Base-by-base conservation (phyloP, 2,888 invertebrate genomes). In the Latrodectus hesperus region DNA sequence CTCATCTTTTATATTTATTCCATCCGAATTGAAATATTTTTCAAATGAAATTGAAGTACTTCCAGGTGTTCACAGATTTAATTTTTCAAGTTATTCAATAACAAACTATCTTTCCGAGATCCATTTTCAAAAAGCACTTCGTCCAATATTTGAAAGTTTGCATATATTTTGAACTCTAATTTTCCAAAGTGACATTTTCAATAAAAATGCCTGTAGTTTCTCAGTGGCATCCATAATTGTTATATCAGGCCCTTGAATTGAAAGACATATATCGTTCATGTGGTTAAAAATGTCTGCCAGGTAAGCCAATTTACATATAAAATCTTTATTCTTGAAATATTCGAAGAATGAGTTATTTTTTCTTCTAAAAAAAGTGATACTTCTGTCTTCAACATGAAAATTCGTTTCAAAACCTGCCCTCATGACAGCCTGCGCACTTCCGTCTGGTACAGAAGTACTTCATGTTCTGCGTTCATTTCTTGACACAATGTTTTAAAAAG, bases 301-400 rank as follows among this genome's bases (percentile, higher is more conserved):
- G 82, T 82, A 82, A 82, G 82, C 82, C 82, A 82, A 82, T 82
- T 82, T 82, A 82, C 82, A 82, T 82, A 82, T 82, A 82, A 82
- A 82, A 82, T 82, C 68, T 82, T 83, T 83, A 70, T 83, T 83
- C 70, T 83, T 75, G 75, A 83, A 83, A 83, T 83, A 83, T 75
- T 83, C 82, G 70, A 83, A 83, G 82, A 83, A 75, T 55, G 82
- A 75, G 82, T 83, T 83, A 82, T 75, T 1, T 22, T 22, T 79
- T 79, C n/a, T n/a, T n/a, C 71, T 79, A 71, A 79, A 71, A 79
- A 79, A 71, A 79, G 79, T 79, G 79, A 79, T 71, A 71, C 79
- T 71, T 71, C 71, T 79, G 71, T 71, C 79, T 71, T 79, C 71
- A 79, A 79, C 79, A 79, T 71, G 71, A 79, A 79, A 79, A 71